These are phyloP conservation scores for Torymus tubicola DNA, from an alignment of 2,888 invertebrate genomes.

Conservation along the genomic window DNA sequence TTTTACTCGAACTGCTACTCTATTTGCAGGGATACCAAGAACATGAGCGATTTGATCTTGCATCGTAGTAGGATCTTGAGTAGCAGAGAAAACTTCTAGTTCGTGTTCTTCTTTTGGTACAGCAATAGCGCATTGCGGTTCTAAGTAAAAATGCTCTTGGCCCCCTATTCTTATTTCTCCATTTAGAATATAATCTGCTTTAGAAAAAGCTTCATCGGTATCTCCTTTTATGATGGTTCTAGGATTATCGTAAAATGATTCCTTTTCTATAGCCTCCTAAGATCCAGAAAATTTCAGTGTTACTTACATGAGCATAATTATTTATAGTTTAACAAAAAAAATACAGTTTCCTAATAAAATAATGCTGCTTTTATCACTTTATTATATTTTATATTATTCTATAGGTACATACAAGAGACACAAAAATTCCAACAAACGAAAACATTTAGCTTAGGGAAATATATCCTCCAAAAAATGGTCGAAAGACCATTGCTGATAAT, in stretches of 20 bases:
- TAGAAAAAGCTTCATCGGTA: constrained; percentile 81
- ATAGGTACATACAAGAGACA: no score
- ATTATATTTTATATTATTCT: no score
- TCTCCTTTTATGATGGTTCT: constrained; percentile 82
- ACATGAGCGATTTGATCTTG: constrained; percentile 83
- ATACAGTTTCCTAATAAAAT: no score
- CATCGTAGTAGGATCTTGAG: constrained; percentile 87
- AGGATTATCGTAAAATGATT: constrained; percentile 82
- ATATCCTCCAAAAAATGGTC: no score
- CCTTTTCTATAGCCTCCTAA: constrained; percentile 84
- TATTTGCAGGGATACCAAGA: constrained; percentile 84
- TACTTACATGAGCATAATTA: no score
- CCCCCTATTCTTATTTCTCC: constrained; percentile 89
- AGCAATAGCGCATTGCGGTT: constrained; percentile 86
- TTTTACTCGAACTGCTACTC: constrained; percentile 86
- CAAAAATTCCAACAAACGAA: no score
- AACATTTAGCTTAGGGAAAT: no score
- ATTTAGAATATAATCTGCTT: constrained; percentile 84
- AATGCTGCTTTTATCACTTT: no score
- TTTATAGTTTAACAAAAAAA: no score
- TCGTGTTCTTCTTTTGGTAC: constrained; percentile 86
- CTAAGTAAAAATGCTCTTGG: constrained; percentile 96
- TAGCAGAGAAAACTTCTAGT: constrained; percentile 87
- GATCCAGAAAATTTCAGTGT: background rate
- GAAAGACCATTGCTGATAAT: no score